Evolutionary conservation across 2,113 vertebrate genomes (phyloP).

Genomic region (Camelus bactrianus): DNA sequence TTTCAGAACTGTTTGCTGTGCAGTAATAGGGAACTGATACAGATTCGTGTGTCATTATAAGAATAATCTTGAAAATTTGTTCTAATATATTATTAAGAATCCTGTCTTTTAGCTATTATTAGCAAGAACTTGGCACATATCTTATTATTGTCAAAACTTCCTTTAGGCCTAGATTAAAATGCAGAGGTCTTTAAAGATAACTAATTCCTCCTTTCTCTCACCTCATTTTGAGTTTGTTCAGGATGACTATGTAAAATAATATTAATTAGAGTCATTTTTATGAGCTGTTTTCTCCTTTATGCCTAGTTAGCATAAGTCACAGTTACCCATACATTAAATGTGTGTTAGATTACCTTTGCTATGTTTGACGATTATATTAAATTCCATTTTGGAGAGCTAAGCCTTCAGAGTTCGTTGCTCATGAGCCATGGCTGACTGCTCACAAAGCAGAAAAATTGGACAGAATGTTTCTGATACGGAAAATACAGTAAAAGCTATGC

Average conservation of each 20-base stretch:
- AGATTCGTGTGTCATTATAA: not conserved
- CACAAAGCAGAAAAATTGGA: not conserved
- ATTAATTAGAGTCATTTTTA: conserved; percentile 47
- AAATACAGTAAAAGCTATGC: not conserved
- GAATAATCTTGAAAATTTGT: conserved; percentile 6
- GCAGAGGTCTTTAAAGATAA: conserved; percentile 28
- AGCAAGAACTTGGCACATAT: not conserved
- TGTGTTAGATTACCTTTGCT: conserved; percentile 9
- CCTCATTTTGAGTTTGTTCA: not conserved
- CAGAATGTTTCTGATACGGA: not conserved
- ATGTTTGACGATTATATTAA: not conserved
- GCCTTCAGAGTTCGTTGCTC: conserved; percentile 9
- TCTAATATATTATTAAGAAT: not conserved
- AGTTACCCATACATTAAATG: not conserved
- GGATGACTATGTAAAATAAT: conserved; percentile 19
- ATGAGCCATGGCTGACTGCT: not conserved
- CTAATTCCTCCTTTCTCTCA: conserved; percentile 39
- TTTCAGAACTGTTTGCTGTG: not conserved
- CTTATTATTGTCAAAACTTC: conserved; percentile 27
- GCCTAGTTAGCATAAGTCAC: conserved; percentile 30
- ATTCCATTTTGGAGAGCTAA: conserved; percentile 38
- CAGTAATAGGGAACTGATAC: not conserved
- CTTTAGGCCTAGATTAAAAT: conserved; percentile 44
- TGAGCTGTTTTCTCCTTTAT: conserved; percentile 25
- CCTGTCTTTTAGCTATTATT: not conserved